Percentiles rank a stretch among this genome's conserved stretches.
These are phyloP conservation scores for Ephialtes manifestator DNA, from an alignment of 2,888 invertebrate species.

Conservation along the genomic window DNA sequence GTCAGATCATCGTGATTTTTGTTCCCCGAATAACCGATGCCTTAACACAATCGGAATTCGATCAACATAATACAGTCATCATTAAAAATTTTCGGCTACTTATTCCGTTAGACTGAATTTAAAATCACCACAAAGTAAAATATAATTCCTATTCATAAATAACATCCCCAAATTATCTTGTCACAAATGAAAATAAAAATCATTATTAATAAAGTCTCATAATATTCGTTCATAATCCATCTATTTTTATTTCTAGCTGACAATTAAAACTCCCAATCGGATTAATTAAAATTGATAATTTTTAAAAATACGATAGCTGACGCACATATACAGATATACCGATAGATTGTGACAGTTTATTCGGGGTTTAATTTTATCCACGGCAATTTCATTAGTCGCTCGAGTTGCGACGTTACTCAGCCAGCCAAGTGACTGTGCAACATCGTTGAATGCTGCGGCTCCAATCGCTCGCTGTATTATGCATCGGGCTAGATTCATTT, in stretches of 20 bases:
- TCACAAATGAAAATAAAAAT: background rate
- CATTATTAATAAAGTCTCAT: background rate
- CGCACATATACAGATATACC: background rate
- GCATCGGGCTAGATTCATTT: constrained; percentile 47
- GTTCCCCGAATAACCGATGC: constrained; percentile 23
- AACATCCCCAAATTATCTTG: background rate
- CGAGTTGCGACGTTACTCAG: constrained; percentile 18
- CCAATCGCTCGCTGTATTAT: constrained; percentile 45
- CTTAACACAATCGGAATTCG: constrained; percentile 46
- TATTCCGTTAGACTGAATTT: background rate
- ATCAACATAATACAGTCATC: constrained; percentile 10
- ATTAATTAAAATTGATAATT: background rate
- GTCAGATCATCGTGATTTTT: constrained; percentile 8
- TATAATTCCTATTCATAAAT: background rate
- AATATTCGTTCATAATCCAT: background rate
- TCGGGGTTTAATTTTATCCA: constrained; percentile 49
- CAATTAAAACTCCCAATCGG: background rate
- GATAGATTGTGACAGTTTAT: constrained; percentile 12
- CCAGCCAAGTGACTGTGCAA: constrained; percentile 49
- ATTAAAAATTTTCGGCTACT: background rate
- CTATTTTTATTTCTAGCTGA: background rate
- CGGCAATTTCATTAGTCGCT: constrained; percentile 34
- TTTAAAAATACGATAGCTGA: background rate
- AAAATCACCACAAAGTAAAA: background rate
- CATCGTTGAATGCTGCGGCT: background rate